Conservation (phyloP, 2,888 invertebrate species). For the Imbricaverruca yamaguchii region DNA sequence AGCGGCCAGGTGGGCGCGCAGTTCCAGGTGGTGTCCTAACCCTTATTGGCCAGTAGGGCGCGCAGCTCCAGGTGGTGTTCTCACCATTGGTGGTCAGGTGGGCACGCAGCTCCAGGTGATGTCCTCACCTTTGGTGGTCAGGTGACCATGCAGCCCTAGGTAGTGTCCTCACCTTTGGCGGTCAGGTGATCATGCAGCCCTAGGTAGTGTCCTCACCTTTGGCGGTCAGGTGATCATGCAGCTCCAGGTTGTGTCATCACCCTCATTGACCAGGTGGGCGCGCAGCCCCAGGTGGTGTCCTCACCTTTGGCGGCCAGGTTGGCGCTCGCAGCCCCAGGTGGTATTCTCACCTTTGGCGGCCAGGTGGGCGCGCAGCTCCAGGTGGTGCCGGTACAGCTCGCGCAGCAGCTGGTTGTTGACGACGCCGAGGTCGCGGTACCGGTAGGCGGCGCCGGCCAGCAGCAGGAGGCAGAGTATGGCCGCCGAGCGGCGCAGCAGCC, state of each 20-base stretch:
- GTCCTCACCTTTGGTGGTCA: no score
- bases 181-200: no score
- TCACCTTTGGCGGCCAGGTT: no score
- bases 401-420: constrained; percentile 44
- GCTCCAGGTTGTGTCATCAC: constrained; percentile 40
- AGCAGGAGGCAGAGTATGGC: constrained; percentile 39
- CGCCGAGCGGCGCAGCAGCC: constrained; percentile 45
- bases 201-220: no score
- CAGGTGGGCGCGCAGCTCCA: constrained; percentile 30
- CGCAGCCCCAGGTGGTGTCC: no score
- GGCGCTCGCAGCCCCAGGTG: no score
- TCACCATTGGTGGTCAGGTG: constrained; percentile 39
- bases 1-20: constrained; percentile 33
- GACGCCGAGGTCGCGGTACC: constrained; percentile 43
- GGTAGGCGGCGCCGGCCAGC: constrained; percentile 40
- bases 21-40: constrained; percentile 38
- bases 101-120: constrained; percentile 36
- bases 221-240: no score
- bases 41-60: constrained; percentile 24
- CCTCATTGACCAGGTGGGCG: no score
- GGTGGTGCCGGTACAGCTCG: constrained; percentile 43
- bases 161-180: no score
- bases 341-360: not conserved
- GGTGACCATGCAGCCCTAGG: no score
- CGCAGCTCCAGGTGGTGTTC: constrained; percentile 39